Evolutionary conservation across 2,888 invertebrate species (phyloP).

Genomic region (Lasioglossum malachurum): DNA sequence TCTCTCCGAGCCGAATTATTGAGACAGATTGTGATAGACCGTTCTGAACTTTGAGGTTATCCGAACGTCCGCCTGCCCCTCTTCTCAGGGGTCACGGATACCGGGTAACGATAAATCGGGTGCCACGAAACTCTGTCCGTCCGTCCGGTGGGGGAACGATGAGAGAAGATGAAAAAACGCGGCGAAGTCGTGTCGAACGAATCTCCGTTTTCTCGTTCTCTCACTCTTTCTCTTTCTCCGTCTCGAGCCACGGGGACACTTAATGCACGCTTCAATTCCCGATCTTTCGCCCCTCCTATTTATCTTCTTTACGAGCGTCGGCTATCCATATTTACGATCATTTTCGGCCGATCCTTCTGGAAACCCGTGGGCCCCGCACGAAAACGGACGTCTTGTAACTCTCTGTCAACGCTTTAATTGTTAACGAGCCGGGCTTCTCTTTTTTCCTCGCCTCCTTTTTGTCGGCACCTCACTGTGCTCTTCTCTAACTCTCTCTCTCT

Average conservation of each 20-base stretch:
- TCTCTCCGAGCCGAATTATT: slow-evolving; percentile 63
- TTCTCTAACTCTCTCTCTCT: not conserved
- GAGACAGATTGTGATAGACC: slow-evolving; percentile 80
- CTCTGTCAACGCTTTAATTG: slow-evolving; percentile 59
- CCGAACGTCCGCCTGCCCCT: slow-evolving; percentile 48
- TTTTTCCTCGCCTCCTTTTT: not conserved
- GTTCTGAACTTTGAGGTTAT: slow-evolving; percentile 78
- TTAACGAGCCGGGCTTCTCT: slow-evolving; percentile 39
- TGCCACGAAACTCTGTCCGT: slow-evolving; percentile 38
- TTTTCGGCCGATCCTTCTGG: slow-evolving; percentile 55
- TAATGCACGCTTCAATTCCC: slow-evolving; percentile 67
- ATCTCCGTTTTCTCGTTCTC: not conserved
- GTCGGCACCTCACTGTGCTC: not conserved
- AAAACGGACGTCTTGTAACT: slow-evolving; percentile 25
- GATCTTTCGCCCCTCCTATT: slow-evolving; percentile 57
- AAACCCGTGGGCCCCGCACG: slow-evolving; percentile 34
- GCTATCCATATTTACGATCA: slow-evolving; percentile 66
- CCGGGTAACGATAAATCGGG: slow-evolving; percentile 67
- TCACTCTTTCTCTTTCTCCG: not conserved
- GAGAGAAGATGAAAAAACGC: slow-evolving; percentile 23
- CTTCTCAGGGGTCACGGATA: slow-evolving; percentile 68
- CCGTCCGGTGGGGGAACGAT: slow-evolving; percentile 1
- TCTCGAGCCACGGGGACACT: slow-evolving; percentile 30
- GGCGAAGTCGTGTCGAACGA: slow-evolving; percentile 20
- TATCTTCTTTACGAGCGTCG: slow-evolving; percentile 68